Conservation (phyloP, 2,113 vertebrate genomes). For the Pseudorhombus dupliciocellatus region DNA sequence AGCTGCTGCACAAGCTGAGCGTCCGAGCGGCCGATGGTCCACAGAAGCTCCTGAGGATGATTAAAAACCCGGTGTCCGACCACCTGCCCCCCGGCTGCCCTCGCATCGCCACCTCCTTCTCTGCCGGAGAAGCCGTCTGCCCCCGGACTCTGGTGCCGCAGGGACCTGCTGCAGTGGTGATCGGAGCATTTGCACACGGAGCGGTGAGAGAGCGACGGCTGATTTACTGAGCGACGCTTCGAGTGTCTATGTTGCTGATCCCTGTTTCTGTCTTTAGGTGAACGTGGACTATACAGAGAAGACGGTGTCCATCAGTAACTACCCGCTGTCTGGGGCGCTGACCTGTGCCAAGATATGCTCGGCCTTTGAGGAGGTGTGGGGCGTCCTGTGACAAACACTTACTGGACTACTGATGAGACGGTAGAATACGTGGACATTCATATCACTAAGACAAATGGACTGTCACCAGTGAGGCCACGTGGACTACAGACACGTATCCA, state of each 20-base stretch:
- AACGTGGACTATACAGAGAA: slow-evolving; percentile 93
- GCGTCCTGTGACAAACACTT: slow-evolving; percentile 82
- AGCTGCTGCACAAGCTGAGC: slow-evolving; percentile 95
- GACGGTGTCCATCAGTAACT: slow-evolving; percentile 94
- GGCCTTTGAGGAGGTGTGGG: slow-evolving; percentile 96
- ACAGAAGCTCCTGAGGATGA: slow-evolving; percentile 92
- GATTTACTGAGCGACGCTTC: not conserved
- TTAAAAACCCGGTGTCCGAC: slow-evolving; percentile 94
- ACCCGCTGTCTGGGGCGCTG: slow-evolving; percentile 94
- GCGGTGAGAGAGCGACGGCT: slow-evolving; percentile 79
- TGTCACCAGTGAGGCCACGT: not conserved
- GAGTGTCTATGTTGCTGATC: slow-evolving; percentile 10
- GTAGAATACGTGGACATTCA: slow-evolving; percentile 14
- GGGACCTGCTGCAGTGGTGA: slow-evolving; percentile 88
- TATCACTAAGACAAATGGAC: slow-evolving; percentile 30
- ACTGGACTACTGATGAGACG: slow-evolving; percentile 4
- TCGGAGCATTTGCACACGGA: slow-evolving; percentile 96
- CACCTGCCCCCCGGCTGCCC: slow-evolving; percentile 93
- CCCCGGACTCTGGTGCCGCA: slow-evolving; percentile 85
- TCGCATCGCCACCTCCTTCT: slow-evolving; percentile 90
- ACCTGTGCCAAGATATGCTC: slow-evolving; percentile 96
- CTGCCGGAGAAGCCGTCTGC: slow-evolving; percentile 77
- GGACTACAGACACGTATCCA: slow-evolving; percentile 23
- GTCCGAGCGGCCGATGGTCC: slow-evolving; percentile 95
- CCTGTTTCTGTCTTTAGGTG: slow-evolving; percentile 76